Percentiles rank a stretch among this genome's conserved stretches.
These are phyloP conservation scores for Crenuchus spilurus DNA, from an alignment of 2,797 vertebrate genomes.

Conservation along the genomic window DNA sequence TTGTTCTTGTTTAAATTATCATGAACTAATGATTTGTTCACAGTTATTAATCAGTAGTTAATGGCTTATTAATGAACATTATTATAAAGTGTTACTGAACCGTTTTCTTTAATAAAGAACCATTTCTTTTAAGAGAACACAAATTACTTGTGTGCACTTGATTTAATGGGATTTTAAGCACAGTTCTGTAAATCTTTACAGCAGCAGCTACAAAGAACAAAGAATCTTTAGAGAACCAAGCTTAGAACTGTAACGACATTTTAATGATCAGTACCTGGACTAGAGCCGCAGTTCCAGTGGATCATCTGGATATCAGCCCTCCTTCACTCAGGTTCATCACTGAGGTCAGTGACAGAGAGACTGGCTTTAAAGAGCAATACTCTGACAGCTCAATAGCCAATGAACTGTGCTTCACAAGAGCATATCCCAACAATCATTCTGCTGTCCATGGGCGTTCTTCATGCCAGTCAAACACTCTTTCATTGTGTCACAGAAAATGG, in stretches of 20 bases:
- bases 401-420: not conserved
- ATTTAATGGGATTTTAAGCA: too few species aligned
- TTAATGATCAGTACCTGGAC: not conserved
- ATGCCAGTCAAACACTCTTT: not conserved
- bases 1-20: too few species aligned
- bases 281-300: not conserved
- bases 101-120: too few species aligned
- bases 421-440: slow-evolving; percentile 11
- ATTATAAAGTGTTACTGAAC: too few species aligned
- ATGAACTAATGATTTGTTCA: too few species aligned
- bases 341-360: slow-evolving; percentile 8
- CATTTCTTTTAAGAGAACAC: too few species aligned
- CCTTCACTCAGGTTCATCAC: not conserved
- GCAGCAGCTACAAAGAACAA: too few species aligned
- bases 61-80: too few species aligned
- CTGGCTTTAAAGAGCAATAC: not conserved
- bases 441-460: slow-evolving; percentile 7
- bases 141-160: too few species aligned
- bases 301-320: not conserved
- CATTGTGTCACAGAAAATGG: not conserved
- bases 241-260: too few species aligned
- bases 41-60: too few species aligned
- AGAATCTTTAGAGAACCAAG: not conserved
- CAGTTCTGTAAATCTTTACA: too few species aligned
- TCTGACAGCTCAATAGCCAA: slow-evolving; percentile 11